A percentile compares a stretch with the other conserved stretches of the same genome.
Evolutionary conservation across 53 echinoderm and acorn worm genomes (phyloP).

Genomic region (Crossaster papposus): DNA sequence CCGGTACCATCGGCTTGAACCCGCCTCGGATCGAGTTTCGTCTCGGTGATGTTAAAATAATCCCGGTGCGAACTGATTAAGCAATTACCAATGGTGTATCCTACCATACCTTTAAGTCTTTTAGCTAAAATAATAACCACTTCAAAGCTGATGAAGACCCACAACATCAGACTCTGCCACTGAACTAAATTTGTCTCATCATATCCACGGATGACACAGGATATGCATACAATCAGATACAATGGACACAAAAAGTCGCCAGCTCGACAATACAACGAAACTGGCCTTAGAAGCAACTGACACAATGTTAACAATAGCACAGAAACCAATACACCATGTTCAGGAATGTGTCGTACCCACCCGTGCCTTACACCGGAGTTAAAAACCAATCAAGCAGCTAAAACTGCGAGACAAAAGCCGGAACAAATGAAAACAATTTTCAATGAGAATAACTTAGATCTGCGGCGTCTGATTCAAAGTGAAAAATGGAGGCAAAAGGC

Average conservation of each 20-base stretch:
- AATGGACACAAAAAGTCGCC: not conserved
- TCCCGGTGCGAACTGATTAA: too few species aligned
- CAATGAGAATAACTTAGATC: not conserved
- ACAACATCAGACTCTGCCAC: too few species aligned
- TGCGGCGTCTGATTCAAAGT: not conserved
- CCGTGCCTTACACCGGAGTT: not conserved
- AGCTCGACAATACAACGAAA: not conserved
- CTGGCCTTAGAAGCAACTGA: not conserved
- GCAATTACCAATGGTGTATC: too few species aligned
- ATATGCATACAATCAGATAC: not conserved
- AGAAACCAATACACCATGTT: slow-evolving; percentile 1
- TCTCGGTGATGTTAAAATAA: too few species aligned
- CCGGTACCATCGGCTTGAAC: too few species aligned
- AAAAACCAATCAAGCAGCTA: not conserved
- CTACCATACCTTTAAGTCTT: too few species aligned
- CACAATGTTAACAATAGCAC: not conserved
- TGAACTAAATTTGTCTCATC: too few species aligned
- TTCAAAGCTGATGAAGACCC: too few species aligned
- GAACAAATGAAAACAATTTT: not conserved
- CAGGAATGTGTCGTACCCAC: not conserved
- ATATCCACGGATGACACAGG: not conserved
- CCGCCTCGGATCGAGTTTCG: too few species aligned
- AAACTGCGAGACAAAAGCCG: not conserved
- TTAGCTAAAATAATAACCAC: too few species aligned
- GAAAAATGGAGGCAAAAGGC: slow-evolving; percentile 4